Base-by-base conservation (phyloP, 1,140 invertebrate genomes). In the Lordiphosa stackelbergi region DNA sequence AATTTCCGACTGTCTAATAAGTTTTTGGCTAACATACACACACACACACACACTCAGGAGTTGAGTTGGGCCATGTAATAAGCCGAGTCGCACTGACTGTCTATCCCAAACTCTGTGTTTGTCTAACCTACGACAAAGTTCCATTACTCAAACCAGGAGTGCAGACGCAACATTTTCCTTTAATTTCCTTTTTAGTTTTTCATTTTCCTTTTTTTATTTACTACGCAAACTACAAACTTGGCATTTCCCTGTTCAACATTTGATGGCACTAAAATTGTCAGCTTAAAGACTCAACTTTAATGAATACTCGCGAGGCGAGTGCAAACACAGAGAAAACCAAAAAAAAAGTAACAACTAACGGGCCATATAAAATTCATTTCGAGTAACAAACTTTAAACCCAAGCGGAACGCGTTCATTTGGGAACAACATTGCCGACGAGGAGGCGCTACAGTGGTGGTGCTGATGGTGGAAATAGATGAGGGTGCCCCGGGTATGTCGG, bases 1-100 rank as follows among this genome's bases (percentile, higher is more conserved):
- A 79, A 79, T 79, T 79, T 79, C 75, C 75, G 75, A 75, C 75
- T 71, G 75, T 81, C 75, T 79, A 79, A 81, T 79, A 81, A 79
- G 75, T 79, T 79, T 79, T 81, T 68, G 75, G 75, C 71, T 61
- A 81, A 63, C 47, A 59, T 64, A 58, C 37, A 35, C 52, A 53
- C 42, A 16, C 16, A 66, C 12, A 56, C 38, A 65, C n/a, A 65
- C 24, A 31, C 2, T 13, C 8, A 9, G 12, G 16, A 45, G 52
- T 53, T 40, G 47, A 56, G 53, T 62, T 55, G 41, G 61, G 46
- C 64, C 74, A 79, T 62, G 74, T 79, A 81, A 81, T 74, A 79
- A 81, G 66, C 74, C 69, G 70, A 79, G 70, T 78, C 48, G 11
- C 13, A n/a, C n/a, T n/a, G n/a, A n/a, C n/a, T n/a, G n/a, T n/a